phyloP scores from a whole-genome alignment of 2,888 invertebrate species.

The Ferdinandea cuprea region DNA sequence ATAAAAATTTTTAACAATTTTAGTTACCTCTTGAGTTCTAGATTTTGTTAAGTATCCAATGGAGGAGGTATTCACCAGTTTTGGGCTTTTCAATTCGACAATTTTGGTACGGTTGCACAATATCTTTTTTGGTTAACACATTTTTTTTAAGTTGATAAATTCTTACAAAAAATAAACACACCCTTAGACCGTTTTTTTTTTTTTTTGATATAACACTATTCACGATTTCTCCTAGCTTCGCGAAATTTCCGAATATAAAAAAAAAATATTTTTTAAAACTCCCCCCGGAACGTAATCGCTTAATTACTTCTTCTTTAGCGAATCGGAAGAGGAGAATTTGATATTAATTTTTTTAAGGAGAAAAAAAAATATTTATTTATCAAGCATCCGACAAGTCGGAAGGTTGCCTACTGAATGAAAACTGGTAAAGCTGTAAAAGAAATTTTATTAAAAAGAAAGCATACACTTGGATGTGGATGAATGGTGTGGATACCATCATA shows the following conservation, averaged over 20 bases:
- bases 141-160: conserved; percentile 31
- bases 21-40: conserved; percentile 44
- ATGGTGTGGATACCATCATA: conserved; percentile 53
- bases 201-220: conserved; percentile 8
- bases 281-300: conserved; percentile 64
- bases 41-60: conserved; percentile 47
- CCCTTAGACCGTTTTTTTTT: conserved; percentile 22
- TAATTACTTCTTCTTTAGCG: conserved; percentile 50
- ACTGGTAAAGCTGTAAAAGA: conserved; percentile 74
- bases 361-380: too few species aligned
- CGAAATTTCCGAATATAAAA: conserved; percentile 50
- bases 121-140: conserved; percentile 42
- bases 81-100: conserved; percentile 1
- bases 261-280: conserved; percentile 13
- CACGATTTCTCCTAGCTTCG: conserved; percentile 51
- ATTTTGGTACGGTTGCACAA: conserved; percentile 16
- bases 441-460: conserved; percentile 75
- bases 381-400: conserved; percentile 72
- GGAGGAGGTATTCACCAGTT: conserved; percentile 25
- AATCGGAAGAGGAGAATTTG: conserved; percentile 28
- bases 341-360: background rate
- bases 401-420: conserved; percentile 74
- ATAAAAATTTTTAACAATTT: conserved; percentile 16
- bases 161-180: conserved; percentile 8
- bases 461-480: conserved; percentile 70